Base-by-base conservation (phyloP, 2,888 invertebrate species). In the Agrochola circellaris region DNA sequence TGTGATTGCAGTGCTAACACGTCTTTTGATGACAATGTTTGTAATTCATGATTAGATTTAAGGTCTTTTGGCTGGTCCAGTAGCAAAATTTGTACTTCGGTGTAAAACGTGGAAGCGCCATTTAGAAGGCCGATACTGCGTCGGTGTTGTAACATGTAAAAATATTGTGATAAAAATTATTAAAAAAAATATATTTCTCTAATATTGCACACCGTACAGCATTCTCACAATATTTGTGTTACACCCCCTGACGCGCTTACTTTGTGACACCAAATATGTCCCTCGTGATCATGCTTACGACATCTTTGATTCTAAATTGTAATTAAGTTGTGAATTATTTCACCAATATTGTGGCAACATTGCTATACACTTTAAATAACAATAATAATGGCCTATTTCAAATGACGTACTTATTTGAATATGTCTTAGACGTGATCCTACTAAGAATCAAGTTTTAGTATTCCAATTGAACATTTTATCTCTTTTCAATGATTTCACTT, bases 11-110 rank as follows among this genome's bases (percentile, higher is more conserved):
- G 79, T 77, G 65, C 73, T 66, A 75, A 76, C 70, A 56, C 42
- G 80, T 76, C 82, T 84, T 83, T 72, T 84, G 73, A 17, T 60
- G 75, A 34, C 45, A 84, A 75, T 82, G 83, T 80, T 83, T 76
- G 88, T 86, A 83, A 86, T 88, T 81, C 82, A 87, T 87, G 91
- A 85, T 82, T 92, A 91, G 88, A 83, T 89, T 89, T 88, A 89
- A 88, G 89, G 88, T 88, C 82, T 86, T 90, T 89, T 91, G 92
- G 91, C 90, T 91, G 92, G 92, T 91, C 92, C 92, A 92, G 90
- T 91, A 88, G 89, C 82, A 76, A 88, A 86, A 83, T 87, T 86
- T 87, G 82, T 88, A 88, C 83, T 83, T 85, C 81, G 82, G 84
- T 87, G 86, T 77, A 75, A 82, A 84, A 87, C 83, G 85, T 88